Base-by-base conservation (phyloP, 2,888 invertebrate genomes). In the Endotricha flammealis region DNA sequence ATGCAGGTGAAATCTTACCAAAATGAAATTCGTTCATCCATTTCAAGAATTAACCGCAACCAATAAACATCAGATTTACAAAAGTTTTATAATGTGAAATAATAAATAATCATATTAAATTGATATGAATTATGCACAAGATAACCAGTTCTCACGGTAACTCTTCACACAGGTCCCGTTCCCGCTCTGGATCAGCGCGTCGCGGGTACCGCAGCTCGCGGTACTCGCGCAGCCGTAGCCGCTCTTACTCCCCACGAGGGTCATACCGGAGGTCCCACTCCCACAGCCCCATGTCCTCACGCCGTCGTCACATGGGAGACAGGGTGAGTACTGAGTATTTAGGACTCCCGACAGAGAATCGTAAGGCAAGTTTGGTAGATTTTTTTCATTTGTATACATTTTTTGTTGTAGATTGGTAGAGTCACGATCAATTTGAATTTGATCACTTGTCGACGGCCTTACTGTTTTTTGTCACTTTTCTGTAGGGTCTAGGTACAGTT, bases 201-300 rank as follows among this genome's bases (percentile, higher is more conserved):
- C 80, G 85, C 46, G 75, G 65, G 32, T 81, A 81, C 64, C 74
- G 79, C n/a, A n/a, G n/a, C 38, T 80, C 88, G 42, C 88, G 91
- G 48, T 90, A 91, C 67, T 91, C 92, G 20, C 89, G 91, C 49
- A 90, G 90, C 60, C 88, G 90, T 50, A 90, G 90, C 13, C 88
- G 90, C 46, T 90, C 91, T 27, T 90, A 91, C 68, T 90, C 90
- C 12, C 90, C 88, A 8, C 76, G 83, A 39, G 83, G 90, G 43
- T 88, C 90, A 34, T 90, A 90, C 55, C 87, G 89, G 50, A 89
- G 90, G 58, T 88, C 90, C 29, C 91, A 91, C 76, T 91, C 93
- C 42, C 91, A 92, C 64, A 94, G 94, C 66, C 95, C 95, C 12
- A 93, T 94, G 93, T 94, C 95, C 20, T 91, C 91, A 48, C 89